These are phyloP conservation scores for Nannobrachium achirus DNA, from an alignment of 2,113 vertebrate species.

Conservation along the genomic window DNA sequence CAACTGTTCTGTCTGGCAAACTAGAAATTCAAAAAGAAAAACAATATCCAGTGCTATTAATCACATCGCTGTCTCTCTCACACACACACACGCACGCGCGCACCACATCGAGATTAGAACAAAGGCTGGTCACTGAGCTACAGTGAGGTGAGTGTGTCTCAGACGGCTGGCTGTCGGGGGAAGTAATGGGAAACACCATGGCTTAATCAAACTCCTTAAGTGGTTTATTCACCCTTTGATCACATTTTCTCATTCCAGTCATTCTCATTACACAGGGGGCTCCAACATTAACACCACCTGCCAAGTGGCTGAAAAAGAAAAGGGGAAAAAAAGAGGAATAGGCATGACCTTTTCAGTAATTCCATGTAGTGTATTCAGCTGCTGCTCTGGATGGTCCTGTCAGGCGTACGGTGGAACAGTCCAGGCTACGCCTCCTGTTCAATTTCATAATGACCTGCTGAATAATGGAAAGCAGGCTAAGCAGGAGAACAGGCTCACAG, in stretches of 20 bases:
- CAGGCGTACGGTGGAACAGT: slow-evolving; percentile 3
- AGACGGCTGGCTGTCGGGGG: not conserved
- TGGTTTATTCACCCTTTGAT: slow-evolving; percentile 16
- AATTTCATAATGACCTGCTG: slow-evolving; percentile 31
- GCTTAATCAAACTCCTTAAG: slow-evolving; percentile 14
- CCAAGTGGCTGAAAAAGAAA: not conserved
- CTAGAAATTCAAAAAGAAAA: too few species aligned
- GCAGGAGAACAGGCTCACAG: slow-evolving; percentile 51
- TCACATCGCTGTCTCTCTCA: not conserved
- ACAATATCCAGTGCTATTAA: too few species aligned
- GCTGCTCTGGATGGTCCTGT: not conserved
- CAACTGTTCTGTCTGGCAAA: too few species aligned
- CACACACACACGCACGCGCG: slow-evolving; percentile 12
- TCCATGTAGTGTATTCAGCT: not conserved
- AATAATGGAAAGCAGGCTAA: slow-evolving; percentile 43
- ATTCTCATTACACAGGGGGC: not conserved
- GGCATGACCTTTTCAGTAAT: not conserved
- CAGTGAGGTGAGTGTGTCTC: not conserved
- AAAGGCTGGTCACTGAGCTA: slow-evolving; percentile 16
- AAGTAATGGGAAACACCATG: slow-evolving; percentile 6
- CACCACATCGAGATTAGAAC: slow-evolving; percentile 7
- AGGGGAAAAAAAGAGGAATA: not conserved
- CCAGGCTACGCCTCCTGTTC: slow-evolving; percentile 1
- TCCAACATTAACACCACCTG: not conserved
- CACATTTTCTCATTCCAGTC: not conserved